These are phyloP conservation scores for Dermatemys mawii DNA, from an alignment of 2,113 vertebrate species.

Conservation along the genomic window DNA sequence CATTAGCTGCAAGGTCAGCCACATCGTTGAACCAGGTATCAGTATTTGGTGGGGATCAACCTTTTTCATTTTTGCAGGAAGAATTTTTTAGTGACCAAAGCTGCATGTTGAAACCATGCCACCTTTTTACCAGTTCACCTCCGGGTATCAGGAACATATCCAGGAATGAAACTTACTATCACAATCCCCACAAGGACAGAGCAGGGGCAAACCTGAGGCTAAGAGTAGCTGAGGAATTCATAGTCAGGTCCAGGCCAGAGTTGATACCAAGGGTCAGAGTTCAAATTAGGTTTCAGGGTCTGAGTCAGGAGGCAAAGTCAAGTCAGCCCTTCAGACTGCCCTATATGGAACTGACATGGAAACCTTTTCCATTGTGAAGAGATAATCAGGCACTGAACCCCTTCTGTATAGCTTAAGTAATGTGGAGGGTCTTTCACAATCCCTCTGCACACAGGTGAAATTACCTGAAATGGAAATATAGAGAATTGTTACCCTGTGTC, in stretches of 20 bases:
- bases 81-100: neutral
- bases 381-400: neutral
- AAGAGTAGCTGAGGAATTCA: neutral
- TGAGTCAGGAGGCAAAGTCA: neutral
- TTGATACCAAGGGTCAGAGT: neutral
- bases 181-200: neutral
- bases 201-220: neutral
- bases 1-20: neutral
- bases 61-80: neutral
- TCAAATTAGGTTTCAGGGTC: neutral
- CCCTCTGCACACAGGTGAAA: neutral
- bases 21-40: neutral
- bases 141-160: neutral
- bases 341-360: accelerated
- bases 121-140: neutral
- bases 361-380: neutral
- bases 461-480: neutral
- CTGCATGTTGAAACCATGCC: neutral
- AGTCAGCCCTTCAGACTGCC: accelerated
- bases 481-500: neutral
- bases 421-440: neutral
- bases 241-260: neutral
- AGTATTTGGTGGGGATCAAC: neutral
- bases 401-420: neutral
- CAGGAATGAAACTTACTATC: neutral